Percentiles rank a stretch among this genome's conserved stretches.
These are phyloP conservation scores for Cheilosia vernalis DNA, from an alignment of 2,888 invertebrate genomes.

Conservation along the genomic window DNA sequence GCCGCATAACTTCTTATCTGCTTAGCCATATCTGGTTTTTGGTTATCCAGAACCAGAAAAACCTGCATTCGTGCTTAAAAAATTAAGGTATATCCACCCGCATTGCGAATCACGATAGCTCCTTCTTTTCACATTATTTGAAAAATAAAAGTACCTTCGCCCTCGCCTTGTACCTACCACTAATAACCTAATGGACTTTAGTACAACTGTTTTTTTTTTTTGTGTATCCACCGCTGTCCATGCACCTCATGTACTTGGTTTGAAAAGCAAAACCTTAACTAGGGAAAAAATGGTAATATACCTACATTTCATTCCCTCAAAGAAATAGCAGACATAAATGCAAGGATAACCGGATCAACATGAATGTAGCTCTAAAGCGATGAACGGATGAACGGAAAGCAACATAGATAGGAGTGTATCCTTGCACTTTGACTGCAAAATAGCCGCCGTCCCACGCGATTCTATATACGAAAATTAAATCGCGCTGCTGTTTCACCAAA, in stretches of 20 bases:
- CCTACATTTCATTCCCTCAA: slow-evolving; percentile 12
- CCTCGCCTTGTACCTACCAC: not conserved
- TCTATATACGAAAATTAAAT: slow-evolving; percentile 14
- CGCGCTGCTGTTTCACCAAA: slow-evolving; percentile 7
- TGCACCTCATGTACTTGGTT: slow-evolving; percentile 15
- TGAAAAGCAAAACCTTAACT: slow-evolving; percentile 4
- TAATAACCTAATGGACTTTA: slow-evolving; percentile 54
- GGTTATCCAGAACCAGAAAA: too few species aligned
- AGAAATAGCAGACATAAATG: slow-evolving; percentile 24
- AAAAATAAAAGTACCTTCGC: too few species aligned
- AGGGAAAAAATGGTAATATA: too few species aligned
- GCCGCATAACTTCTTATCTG: too few species aligned
- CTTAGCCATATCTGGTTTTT: too few species aligned
- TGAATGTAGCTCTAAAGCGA: slow-evolving; percentile 2
- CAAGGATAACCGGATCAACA: slow-evolving; percentile 13
- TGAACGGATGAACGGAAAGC: slow-evolving; percentile 5
- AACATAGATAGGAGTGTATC: slow-evolving; percentile 26
- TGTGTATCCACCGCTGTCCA: slow-evolving; percentile 12
- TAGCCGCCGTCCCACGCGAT: not conserved
- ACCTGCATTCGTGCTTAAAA: too few species aligned
- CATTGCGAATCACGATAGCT: too few species aligned
- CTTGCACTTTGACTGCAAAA: slow-evolving; percentile 16
- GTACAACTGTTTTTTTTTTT: not conserved
- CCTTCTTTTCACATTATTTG: too few species aligned
- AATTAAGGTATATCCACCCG: too few species aligned